These are phyloP conservation scores for Ancistrus triradiatus DNA, from an alignment of 2,113 vertebrate genomes.

Conservation along the genomic window DNA sequence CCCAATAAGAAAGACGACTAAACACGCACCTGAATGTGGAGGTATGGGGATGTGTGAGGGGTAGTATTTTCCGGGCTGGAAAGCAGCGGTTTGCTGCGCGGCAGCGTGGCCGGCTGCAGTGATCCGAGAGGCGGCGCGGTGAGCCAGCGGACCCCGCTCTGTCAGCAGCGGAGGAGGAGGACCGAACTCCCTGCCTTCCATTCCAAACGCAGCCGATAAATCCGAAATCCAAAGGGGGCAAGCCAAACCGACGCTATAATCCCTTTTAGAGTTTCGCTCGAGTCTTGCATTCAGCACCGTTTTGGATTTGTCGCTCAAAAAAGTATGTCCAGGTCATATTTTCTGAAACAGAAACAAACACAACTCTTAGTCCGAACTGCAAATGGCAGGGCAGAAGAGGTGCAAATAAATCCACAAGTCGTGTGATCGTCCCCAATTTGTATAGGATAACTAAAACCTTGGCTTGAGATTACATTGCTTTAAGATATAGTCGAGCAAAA, in stretches of 20 bases:
- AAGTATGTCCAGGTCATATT: constrained; percentile 68
- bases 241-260: constrained; percentile 69
- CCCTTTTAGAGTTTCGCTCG: constrained; percentile 69
- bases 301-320: constrained; percentile 59
- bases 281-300: constrained; percentile 63
- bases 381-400: neutral
- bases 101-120: constrained; percentile 77
- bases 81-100: constrained; percentile 82
- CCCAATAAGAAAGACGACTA: neutral
- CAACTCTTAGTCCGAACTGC: too few species aligned
- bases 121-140: constrained; percentile 79
- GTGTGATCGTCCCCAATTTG: too few species aligned
- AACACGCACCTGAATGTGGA: constrained; percentile 82
- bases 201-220: constrained; percentile 69
- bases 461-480: too few species aligned
- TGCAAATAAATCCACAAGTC: too few species aligned
- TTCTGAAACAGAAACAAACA: constrained; percentile 64
- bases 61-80: constrained; percentile 90
- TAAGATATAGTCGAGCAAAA: too few species aligned
- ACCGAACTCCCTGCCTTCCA: constrained; percentile 94
- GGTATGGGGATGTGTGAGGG: constrained; percentile 87
- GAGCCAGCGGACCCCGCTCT: constrained; percentile 83
- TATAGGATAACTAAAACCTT: too few species aligned
- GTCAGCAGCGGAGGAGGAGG: constrained; percentile 88
- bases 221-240: constrained; percentile 70